Conservation (phyloP, 2,113 vertebrate genomes). For the Rhombomys opimus region DNA sequence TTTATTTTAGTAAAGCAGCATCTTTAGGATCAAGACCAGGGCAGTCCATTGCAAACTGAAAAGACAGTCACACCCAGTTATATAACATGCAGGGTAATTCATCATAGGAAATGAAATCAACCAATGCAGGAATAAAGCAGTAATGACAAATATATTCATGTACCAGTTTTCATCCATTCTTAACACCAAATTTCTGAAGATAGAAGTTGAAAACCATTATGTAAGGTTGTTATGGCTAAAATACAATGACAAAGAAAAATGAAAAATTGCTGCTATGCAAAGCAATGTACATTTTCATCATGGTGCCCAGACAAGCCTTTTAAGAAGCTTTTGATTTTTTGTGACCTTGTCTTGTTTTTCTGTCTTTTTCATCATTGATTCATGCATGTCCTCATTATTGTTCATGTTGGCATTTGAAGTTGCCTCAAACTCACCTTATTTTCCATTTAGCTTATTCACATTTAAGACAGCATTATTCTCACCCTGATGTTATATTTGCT, state of each 20-base stretch:
- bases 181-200: neutral
- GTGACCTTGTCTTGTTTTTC: neutral
- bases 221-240: neutral
- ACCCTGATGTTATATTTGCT: neutral
- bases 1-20: neutral
- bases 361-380: neutral
- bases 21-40: neutral
- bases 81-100: neutral
- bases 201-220: neutral
- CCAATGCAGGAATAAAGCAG: neutral
- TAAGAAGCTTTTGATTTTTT: neutral
- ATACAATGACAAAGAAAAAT: neutral
- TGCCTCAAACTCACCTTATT: neutral
- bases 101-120: neutral
- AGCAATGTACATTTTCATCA: neutral
- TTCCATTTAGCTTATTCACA: neutral
- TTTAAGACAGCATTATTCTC: neutral
- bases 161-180: neutral
- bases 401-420: neutral
- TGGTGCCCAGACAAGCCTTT: neutral
- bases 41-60: neutral
- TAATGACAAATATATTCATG: neutral
- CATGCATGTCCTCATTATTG: neutral
- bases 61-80: neutral
- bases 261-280: neutral